These are phyloP conservation scores for Sebastes nivosus DNA, from an alignment of 2,797 vertebrate species.

Conservation along the genomic window DNA sequence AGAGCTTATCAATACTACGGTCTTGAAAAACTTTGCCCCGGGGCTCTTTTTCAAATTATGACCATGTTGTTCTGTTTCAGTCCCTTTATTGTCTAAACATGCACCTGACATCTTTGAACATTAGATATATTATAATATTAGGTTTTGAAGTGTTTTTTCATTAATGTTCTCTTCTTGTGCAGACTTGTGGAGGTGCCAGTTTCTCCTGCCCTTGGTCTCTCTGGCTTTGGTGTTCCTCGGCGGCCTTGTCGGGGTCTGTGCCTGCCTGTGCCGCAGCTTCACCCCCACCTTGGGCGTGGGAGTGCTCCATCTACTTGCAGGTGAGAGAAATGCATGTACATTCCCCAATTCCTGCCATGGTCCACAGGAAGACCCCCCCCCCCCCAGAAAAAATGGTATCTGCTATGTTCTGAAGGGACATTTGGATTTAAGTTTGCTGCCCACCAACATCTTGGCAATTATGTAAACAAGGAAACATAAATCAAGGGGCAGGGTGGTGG, in stretches of 20 bases:
- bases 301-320: constrained; percentile 92
- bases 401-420: neutral
- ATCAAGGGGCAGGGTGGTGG: neutral
- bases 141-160: neutral
- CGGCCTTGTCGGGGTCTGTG: constrained; percentile 91
- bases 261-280: constrained; percentile 93
- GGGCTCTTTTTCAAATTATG: neutral
- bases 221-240: constrained; percentile 93
- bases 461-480: neutral
- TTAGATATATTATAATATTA: neutral
- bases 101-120: neutral
- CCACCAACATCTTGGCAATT: neutral
- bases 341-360: neutral
- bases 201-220: constrained; percentile 92
- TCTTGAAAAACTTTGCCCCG: no score
- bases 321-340: constrained; percentile 69
- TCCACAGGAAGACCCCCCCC: neutral
- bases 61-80: neutral
- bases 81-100: neutral
- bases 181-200: constrained; percentile 96
- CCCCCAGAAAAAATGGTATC: neutral
- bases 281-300: constrained; percentile 91
- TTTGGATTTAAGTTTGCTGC: neutral
- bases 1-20: no score
- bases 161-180: neutral